Evolutionary conservation across 2,797 vertebrate species (phyloP).

Genomic region (Rhadinocentrus ornatus): DNA sequence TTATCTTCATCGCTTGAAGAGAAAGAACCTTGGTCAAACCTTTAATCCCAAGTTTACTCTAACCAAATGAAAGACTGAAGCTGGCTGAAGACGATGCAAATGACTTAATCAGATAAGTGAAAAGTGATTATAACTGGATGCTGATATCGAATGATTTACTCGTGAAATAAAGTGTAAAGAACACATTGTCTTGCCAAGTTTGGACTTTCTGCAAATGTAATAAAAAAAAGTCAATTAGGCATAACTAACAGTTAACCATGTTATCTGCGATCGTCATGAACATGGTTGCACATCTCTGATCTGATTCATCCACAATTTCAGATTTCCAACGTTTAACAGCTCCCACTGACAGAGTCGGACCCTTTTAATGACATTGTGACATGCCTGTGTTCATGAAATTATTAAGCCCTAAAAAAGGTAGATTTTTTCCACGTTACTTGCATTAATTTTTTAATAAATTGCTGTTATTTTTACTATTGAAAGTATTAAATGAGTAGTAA

Average conservation of each 20-base stretch:
- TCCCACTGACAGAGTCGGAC: not conserved
- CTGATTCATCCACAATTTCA: too few relatives aligned
- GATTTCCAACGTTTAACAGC: not conserved
- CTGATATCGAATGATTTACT: slow-evolving; percentile 32
- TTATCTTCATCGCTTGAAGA: slow-evolving; percentile 3
- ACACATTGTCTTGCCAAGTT: slow-evolving; percentile 23
- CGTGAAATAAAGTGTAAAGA: slow-evolving; percentile 27
- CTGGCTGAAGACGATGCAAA: not conserved
- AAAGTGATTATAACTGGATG: slow-evolving; percentile 23
- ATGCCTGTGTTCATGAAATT: not conserved
- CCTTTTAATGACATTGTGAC: not conserved
- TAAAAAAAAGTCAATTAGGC: not conserved
- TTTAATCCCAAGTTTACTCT: slow-evolving; percentile 17
- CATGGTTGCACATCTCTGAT: too few relatives aligned
- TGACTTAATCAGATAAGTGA: slow-evolving; percentile 17
- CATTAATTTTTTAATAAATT: too few relatives aligned
- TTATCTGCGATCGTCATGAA: not conserved
- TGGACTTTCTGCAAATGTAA: slow-evolving; percentile 7
- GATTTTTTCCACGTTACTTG: too few relatives aligned
- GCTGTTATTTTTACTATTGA: too few relatives aligned
- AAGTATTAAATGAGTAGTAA: too few relatives aligned
- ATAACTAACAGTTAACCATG: not conserved
- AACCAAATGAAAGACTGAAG: slow-evolving; percentile 34
- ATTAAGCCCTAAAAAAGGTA: not conserved
- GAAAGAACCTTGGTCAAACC: slow-evolving; percentile 6